Evolutionary conservation across 2,888 invertebrate species (phyloP), one percentile per base, ranked within the genome.

Genomic region (Odontocerum albicorne): DNA sequence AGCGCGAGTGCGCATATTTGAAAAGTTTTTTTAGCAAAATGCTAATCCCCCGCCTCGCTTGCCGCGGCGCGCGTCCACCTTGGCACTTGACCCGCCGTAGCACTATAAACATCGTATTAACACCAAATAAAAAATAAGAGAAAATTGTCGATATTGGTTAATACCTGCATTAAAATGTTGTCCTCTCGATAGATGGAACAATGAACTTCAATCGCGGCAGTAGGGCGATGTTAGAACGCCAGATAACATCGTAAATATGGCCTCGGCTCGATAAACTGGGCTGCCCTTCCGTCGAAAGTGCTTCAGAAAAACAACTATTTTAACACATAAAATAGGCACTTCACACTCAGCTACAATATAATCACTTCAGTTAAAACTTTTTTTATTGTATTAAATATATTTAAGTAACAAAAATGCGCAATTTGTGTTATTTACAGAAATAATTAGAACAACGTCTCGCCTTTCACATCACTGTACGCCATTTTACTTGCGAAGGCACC

Each of bases 381-480:
- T 54, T 19, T 21, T 35, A 46, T 49, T 36, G 17, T 31, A 31
- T 50, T 27, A 49, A 38, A 22, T 31, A 33, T 15, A 42, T 46
- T 33, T 33, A 17, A 17, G 36, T 38, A 46, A 45, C 32, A 17
- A 54, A 55, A 54, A 54, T 36, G 20, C 40, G 17, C 54, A 49
- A 59, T 46, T 55, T 50, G 50, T 56, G 52, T 54, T 62, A 62
- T 64, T 65, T 65, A 63, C 63, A 64, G 63, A 61, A 63, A 55
- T 65, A 65, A 66, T 66, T 67, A 66, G 64, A 64, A 67, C 67
- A 68, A 65, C 75, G 79, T 79, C 76, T 79, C 76, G 75, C 80
- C 80, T 81, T 82, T 80, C 82, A 82, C 83, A 83, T 82, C 80
- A 80, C 74, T 74, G 72, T 78, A 79, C 81, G 83, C 84, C 84